phyloP scores from a whole-genome alignment of 1,140 invertebrate species.

The Bombus pyrosoma region DNA sequence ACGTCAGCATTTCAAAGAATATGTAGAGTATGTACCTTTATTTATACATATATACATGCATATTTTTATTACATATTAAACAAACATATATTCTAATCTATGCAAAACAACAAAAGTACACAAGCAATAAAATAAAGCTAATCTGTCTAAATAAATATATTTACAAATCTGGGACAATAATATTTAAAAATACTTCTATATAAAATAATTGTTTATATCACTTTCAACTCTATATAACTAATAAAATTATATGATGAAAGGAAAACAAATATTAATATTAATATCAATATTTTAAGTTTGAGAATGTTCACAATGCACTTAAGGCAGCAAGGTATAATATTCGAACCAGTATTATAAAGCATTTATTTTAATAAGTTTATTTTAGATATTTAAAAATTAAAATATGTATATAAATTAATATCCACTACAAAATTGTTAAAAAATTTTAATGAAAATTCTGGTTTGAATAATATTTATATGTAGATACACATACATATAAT shows the following conservation, averaged over 20 bases:
- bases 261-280: conserved; percentile 21
- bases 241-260: conserved; percentile 31
- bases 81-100: conserved; percentile 8
- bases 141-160: conserved; percentile 17
- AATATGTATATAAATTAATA: not conserved
- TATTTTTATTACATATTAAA: conserved; percentile 7
- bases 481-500: conserved; percentile 71
- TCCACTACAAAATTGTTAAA: not conserved
- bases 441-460: conserved; percentile 53
- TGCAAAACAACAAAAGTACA: conserved; percentile 14
- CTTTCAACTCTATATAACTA: conserved; percentile 16
- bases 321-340: conserved; percentile 56
- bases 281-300: conserved; percentile 18
- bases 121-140: not conserved
- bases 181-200: conserved; percentile 11
- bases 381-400: not conserved
- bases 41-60: conserved; percentile 12
- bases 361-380: not conserved
- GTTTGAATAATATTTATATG: conserved; percentile 68
- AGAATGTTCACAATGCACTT: conserved; percentile 65
- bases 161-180: conserved; percentile 2
- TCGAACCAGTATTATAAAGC: conserved; percentile 59
- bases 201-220: conserved; percentile 6
- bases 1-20: conserved; percentile 90
- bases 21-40: conserved; percentile 84